A percentile compares a stretch with the other conserved stretches of the same genome.
Conservation (phyloP, 2,113 vertebrate genomes). For the Merops nubicus region DNA sequence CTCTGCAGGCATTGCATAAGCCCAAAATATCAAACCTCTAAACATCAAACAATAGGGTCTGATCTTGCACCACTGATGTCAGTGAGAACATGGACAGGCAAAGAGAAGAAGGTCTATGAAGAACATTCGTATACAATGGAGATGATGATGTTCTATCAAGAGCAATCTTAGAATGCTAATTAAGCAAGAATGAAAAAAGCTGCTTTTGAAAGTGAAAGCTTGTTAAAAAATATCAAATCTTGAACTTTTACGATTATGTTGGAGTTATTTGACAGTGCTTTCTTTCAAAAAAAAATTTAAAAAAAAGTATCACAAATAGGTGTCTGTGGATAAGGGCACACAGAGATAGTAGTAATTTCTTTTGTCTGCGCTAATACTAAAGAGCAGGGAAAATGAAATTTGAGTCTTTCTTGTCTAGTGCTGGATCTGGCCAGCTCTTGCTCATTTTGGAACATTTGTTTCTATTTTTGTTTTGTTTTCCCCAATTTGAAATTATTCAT, state of each 20-base stretch:
- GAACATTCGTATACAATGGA: neutral
- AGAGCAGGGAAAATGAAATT: neutral
- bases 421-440: neutral
- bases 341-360: neutral
- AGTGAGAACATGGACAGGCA: neutral
- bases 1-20: neutral
- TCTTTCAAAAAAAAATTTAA: no score
- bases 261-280: neutral
- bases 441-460: neutral
- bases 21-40: neutral
- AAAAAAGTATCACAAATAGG: neutral
- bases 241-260: neutral
- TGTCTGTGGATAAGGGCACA: neutral
- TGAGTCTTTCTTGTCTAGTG: neutral
- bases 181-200: neutral
- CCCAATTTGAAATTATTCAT: constrained; percentile 6
- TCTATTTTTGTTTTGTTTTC: neutral
- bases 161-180: neutral
- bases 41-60: neutral
- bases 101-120: neutral
- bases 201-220: neutral
- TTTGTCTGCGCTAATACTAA: neutral
- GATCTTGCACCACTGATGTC: neutral
- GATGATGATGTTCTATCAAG: neutral
- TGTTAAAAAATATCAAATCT: neutral